Evolutionary conservation across 2,888 invertebrate genomes (phyloP).

Genomic region (Phorcus lineatus): DNA sequence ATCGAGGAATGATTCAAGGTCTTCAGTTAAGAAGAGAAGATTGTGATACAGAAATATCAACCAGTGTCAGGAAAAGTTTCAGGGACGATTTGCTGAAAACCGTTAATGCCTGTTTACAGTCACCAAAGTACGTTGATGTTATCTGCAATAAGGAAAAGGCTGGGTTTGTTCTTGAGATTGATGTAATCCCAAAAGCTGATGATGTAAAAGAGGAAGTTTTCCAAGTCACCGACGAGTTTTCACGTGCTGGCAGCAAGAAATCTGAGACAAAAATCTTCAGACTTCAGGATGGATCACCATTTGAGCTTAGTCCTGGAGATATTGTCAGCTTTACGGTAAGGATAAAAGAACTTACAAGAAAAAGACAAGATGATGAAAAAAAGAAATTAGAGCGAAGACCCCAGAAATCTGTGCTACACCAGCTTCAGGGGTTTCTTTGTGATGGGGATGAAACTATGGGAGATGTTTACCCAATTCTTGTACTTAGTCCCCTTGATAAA

Average conservation of each 20-base stretch:
- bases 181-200: not conserved
- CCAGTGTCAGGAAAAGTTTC: slow-evolving; percentile 33
- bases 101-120: slow-evolving; percentile 34
- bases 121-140: slow-evolving; percentile 38
- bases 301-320: not conserved
- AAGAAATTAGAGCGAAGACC: not conserved
- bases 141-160: not conserved
- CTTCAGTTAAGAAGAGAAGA: slow-evolving; percentile 11
- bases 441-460: not conserved
- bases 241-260: not conserved
- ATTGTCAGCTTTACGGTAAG: not conserved
- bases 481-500: not conserved
- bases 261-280: not conserved
- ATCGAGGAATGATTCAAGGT: slow-evolving; percentile 35
- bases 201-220: not conserved
- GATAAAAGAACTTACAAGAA: not conserved
- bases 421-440: not conserved
- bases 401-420: not conserved
- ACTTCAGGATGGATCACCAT: not conserved
- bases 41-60: slow-evolving; percentile 22
- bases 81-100: slow-evolving; percentile 31
- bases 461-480: slow-evolving; percentile 9
- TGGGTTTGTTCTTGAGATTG: not conserved
- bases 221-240: not conserved
- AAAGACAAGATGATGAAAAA: not conserved